Evolutionary conservation across 2,113 vertebrate genomes (phyloP), one percentile per base, ranked within the genome.

Genomic region (Dipodomys ordii): DNA sequence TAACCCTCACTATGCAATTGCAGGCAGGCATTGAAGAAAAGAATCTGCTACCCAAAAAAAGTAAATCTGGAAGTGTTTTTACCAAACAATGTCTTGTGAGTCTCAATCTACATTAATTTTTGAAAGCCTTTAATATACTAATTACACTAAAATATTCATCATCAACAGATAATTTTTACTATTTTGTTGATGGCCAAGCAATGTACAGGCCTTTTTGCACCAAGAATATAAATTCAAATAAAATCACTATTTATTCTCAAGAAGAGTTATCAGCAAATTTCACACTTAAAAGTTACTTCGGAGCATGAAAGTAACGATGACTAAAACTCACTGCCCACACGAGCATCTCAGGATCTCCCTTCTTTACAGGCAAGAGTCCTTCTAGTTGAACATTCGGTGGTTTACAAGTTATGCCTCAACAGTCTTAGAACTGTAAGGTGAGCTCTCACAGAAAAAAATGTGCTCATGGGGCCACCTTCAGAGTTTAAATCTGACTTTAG

Each of bases 221-320:
- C 3, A 49, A 57, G n/a, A 80, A 15, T 3, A 83, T 9, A 92
- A 35, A 4, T 82, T 71, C 20, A 86, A 83, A 72, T 83, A 18
- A 76, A 90, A 83, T 88, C 20, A 77, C 22, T 57, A 8, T 60
- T 90, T 53, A 35, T 32, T 92, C 82, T 96, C 69, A 71, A 67
- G 49, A 94, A 44, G 0, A 79, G 49, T 39, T 9, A 86, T 19
- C 27, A 53, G 44, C 30, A 64, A 83, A 94, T 87, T 39, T 27
- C 28, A 30, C 35, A 60, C 49, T 16, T 25, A 32, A 94, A 39
- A 25, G 9, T 57, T 57, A 57, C 53, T 67, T 53, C 28, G 22
- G 68, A 22, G n/a, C 7, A 10, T 3, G 5, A 9, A 0, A 44
- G 7, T 20, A 77, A 60, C 39, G 32, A n/a, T 30, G 32, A 35